phyloP scores from a whole-genome alignment of 2,888 invertebrate species.

The Magallana nippona region DNA sequence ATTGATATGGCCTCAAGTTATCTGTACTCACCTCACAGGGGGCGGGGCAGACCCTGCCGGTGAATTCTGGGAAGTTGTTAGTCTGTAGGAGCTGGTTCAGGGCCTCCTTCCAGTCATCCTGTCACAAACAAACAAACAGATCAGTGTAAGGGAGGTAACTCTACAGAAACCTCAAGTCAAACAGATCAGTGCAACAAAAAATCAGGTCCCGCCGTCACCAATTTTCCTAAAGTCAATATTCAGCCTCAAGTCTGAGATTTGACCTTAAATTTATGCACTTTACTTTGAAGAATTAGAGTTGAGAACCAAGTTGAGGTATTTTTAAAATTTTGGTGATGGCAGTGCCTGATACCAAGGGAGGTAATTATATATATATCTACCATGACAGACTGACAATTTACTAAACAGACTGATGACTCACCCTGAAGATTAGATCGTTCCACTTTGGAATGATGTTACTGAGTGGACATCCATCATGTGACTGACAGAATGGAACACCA shows the following conservation, averaged over 20 bases:
- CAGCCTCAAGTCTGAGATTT: too few species aligned
- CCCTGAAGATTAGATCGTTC: constrained; percentile 95
- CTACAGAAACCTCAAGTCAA: too few species aligned
- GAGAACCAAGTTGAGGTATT: too few species aligned
- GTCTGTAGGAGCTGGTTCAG: constrained; percentile 95
- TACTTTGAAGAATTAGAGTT: too few species aligned
- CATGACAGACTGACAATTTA: background rate
- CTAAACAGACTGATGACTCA: constrained; percentile 55
- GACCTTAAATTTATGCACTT: too few species aligned
- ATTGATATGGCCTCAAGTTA: background rate
- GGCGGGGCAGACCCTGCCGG: constrained; percentile 91
- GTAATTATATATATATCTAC: too few species aligned
- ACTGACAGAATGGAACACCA: constrained; percentile 99
- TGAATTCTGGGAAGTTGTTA: constrained; percentile 99
- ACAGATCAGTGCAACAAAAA: too few species aligned
- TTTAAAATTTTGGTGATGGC: too few species aligned
- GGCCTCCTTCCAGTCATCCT: constrained; percentile 96
- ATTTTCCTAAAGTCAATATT: too few species aligned
- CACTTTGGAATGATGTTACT: constrained; percentile 99
- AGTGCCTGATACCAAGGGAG: too few species aligned
- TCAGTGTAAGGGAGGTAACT: background rate
- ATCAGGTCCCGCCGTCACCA: too few species aligned
- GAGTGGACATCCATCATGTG: constrained; percentile 95
- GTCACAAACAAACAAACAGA: constrained; percentile 5
- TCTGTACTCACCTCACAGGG: constrained; percentile 89